Evolutionary conservation across 2,888 invertebrate genomes (phyloP).

Genomic region (Automeris io): DNA sequence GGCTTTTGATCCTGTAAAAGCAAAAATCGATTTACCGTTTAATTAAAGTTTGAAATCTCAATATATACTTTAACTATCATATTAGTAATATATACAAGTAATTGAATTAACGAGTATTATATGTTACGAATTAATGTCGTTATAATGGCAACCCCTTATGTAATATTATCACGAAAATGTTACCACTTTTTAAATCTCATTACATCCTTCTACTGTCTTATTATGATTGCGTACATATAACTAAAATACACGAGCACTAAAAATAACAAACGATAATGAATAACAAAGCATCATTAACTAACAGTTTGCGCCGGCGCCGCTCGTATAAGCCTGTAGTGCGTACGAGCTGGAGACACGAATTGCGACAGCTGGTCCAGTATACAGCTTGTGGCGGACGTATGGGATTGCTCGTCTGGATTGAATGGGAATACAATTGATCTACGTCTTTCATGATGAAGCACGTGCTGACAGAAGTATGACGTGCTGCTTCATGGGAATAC

Average conservation of each 20-base stretch:
- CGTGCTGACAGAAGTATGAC: too few relatives aligned
- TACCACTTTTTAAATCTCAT: not conserved
- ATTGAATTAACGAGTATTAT: too few relatives aligned
- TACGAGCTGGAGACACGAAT: conserved; percentile 10
- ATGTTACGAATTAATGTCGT: too few relatives aligned
- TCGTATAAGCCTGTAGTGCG: conserved; percentile 21
- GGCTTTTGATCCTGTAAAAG: conserved; percentile 85
- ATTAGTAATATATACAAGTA: too few relatives aligned
- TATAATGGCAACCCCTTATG: too few relatives aligned
- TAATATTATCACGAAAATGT: too few relatives aligned
- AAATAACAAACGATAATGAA: not conserved
- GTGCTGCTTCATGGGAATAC: too few relatives aligned
- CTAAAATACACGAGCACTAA: not conserved
- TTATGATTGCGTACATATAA: not conserved
- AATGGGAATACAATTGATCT: too few relatives aligned
- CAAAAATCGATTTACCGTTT: too few relatives aligned
- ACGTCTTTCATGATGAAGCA: not conserved
- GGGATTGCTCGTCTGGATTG: not conserved
- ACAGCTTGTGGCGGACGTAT: not conserved
- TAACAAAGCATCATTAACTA: conserved; percentile 26
- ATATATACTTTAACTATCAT: too few relatives aligned
- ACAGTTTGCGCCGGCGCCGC: conserved; percentile 23
- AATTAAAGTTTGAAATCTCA: too few relatives aligned
- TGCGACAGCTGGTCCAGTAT: conserved; percentile 13
- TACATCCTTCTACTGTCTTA: not conserved